Conservation (phyloP, 2,113 vertebrate genomes). For the Prunella himalayana region DNA sequence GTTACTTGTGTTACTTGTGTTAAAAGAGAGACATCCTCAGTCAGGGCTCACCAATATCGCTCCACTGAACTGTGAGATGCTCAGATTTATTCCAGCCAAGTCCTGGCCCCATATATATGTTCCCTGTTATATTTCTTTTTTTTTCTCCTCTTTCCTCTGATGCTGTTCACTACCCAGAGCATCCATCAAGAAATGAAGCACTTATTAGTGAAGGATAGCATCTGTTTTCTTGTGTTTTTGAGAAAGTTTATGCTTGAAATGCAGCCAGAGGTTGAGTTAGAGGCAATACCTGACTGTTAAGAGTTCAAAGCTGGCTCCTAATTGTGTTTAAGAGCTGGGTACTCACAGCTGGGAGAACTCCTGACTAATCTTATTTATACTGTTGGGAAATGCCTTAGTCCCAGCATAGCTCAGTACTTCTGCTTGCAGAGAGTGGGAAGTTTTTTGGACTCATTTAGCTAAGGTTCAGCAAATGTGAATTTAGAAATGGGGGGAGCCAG, state of each 20-base stretch:
- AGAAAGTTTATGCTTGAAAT: not conserved
- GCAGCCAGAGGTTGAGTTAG: not conserved
- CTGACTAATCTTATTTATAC: not conserved
- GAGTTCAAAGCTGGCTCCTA: not conserved
- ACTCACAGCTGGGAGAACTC: not conserved
- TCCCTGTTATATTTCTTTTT: not conserved
- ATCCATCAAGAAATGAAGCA: not conserved
- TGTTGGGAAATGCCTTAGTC: not conserved
- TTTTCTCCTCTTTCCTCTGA: not conserved
- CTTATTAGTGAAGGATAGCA: not conserved
- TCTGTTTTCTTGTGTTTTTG: not conserved
- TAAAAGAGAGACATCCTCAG: not conserved
- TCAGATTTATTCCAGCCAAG: conserved; percentile 6
- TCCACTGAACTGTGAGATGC: conserved; percentile 7
- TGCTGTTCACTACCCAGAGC: not conserved
- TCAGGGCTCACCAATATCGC: not conserved
- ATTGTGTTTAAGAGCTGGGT: not conserved
- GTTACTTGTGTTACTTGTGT: not conserved
- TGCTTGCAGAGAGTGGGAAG: not conserved
- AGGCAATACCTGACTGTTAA: not conserved
- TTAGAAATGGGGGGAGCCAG: not conserved
- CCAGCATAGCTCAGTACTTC: not conserved
- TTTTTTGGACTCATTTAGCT: not conserved
- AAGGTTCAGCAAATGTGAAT: not conserved
- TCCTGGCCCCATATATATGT: not conserved